Conservation (phyloP, 2,113 vertebrate species). For the Synodontis membranacea region DNA sequence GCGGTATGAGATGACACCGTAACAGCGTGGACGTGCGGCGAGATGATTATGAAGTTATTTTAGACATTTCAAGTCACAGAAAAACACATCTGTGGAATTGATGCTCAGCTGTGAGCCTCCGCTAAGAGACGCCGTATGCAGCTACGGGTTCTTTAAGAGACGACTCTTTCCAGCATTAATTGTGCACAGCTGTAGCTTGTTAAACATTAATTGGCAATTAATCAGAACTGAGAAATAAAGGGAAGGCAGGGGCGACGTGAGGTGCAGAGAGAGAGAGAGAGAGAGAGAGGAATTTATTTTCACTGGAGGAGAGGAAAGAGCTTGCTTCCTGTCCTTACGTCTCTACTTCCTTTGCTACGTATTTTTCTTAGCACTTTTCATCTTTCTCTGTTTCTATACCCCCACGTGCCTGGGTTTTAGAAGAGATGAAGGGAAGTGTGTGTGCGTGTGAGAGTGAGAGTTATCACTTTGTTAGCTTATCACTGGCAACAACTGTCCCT, state of each 20-base stretch:
- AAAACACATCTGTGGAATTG: not conserved
- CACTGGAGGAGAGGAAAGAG: not conserved
- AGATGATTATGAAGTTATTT: not conserved
- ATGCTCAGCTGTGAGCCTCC: not conserved
- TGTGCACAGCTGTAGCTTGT: constrained; percentile 76
- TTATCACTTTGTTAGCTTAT: not conserved
- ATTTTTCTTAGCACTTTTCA: not conserved
- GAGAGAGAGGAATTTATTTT: constrained; percentile 22
- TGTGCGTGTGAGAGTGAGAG: not conserved
- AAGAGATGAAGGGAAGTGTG: constrained; percentile 7
- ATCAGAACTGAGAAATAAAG: constrained; percentile 61
- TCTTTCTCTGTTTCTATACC: not conserved
- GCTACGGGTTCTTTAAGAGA: constrained; percentile 41
- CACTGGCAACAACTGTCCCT: not conserved
- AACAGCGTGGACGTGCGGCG: not conserved
- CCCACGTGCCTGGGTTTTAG: not conserved
- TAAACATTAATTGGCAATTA: constrained; percentile 78
- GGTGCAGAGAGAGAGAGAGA: not conserved
- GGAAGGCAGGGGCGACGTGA: constrained; percentile 5
- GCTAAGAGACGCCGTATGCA: constrained; percentile 22
- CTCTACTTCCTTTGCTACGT: constrained; percentile 54
- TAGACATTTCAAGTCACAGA: not conserved
- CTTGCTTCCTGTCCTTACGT: constrained; percentile 10
- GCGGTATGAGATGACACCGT: not conserved
- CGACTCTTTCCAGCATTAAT: constrained; percentile 67